Base-by-base conservation (phyloP, 2,113 vertebrate genomes). In the Pycnonotus jocosus region DNA sequence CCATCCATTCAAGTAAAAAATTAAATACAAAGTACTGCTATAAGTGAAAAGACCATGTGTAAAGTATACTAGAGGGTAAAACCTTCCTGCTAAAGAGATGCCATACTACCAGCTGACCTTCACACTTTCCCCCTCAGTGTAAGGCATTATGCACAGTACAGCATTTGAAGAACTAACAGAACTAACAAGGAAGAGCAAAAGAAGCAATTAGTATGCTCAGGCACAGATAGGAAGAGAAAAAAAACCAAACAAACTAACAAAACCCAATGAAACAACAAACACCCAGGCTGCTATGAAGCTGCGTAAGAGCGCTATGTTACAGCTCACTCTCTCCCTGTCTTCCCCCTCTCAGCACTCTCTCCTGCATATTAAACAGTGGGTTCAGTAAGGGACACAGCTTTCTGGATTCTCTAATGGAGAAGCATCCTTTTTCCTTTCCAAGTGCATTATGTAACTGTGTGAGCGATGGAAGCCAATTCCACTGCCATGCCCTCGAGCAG, bases 281-380 rank as follows among this genome's bases (percentile, higher is more conserved):
- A 11, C 37, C n/a, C 37, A 60, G 44, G 85, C 64, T 51, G 38
- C 65, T 69, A 73, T 30, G 73, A 86, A 94, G 37, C 82, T 66
- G 33, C 61, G 54, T 88, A 86, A 81, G 65, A 96, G 53, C 56
- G 54, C 56, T 78, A n/a, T 66, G 79, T 50, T 88, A 65, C 47
- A 94, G 71, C 48, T 80, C 51, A 8, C 35, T 69, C 57, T 28
- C 61, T 65, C 81, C 23, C 50, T 94, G 83, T 53, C 60, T 54
- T 85, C 56, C 42, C 53, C 23, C 54, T 68, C 83, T 72, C 48
- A 28, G 0, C 12, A 27, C 33, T 92, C 65, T 79, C 40, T 45
- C 62, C 92, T 93, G 95, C 78, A 96, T 98, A 94, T 90, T 97
- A 97, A 97, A 86, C 76, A 90, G 35, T 38, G 57, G 48, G 86